Conservation (phyloP, 2,797 vertebrate species). For the Iguana delicatissima region DNA sequence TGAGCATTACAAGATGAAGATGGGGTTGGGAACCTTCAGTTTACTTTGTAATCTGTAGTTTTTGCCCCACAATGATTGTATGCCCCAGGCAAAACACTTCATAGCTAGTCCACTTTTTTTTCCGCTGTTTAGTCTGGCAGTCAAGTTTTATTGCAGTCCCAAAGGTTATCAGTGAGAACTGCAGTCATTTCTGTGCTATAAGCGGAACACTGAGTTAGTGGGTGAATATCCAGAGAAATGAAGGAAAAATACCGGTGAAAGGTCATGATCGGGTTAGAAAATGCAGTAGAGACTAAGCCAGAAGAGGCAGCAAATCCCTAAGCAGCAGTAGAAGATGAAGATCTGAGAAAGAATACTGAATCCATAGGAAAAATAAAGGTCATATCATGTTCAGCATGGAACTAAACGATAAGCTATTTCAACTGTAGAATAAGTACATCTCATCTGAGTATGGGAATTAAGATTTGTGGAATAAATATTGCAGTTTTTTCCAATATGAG, state of each 20-base stretch:
- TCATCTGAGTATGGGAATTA: neutral
- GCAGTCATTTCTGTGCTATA: conserved; percentile 18
- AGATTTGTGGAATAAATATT: conserved; percentile 4
- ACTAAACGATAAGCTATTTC: conserved; percentile 6
- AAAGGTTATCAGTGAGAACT: conserved; percentile 31
- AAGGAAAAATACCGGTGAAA: conserved; percentile 34
- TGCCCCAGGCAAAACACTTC: neutral
- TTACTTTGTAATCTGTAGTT: neutral
- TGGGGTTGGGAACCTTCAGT: neutral
- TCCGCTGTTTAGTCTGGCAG: neutral
- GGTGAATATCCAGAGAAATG: conserved; percentile 38
- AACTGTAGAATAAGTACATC: neutral
- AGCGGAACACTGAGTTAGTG: conserved; percentile 11
- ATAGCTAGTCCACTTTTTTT: neutral
- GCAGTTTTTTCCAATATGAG: neutral
- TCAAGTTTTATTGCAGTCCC: conserved; percentile 10
- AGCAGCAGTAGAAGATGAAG: conserved; percentile 43
- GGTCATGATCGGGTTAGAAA: conserved; percentile 16
- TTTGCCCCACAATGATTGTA: neutral
- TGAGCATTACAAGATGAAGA: neutral
- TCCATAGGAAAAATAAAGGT: conserved; percentile 35
- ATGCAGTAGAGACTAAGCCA: conserved; percentile 15
- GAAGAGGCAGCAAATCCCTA: conserved; percentile 50
- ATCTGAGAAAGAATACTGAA: neutral
- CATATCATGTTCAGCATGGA: conserved; percentile 14